These are phyloP conservation scores for Plotosus lineatus DNA, from an alignment of 2,113 vertebrate genomes.

Conservation along the genomic window DNA sequence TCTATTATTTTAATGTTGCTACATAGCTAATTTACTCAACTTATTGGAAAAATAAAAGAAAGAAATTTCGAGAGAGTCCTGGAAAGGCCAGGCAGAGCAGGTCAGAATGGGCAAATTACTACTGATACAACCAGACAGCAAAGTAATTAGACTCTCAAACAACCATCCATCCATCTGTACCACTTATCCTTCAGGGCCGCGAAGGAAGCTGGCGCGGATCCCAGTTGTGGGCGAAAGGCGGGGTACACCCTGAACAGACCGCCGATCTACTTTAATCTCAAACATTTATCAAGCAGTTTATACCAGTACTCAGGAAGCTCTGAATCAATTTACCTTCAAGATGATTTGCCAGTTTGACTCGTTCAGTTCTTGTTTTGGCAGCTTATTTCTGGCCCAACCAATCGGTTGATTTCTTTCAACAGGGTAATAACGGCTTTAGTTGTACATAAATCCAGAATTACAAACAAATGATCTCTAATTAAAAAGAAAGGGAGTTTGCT, in stretches of 20 bases:
- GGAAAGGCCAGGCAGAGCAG: neutral
- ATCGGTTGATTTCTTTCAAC: neutral
- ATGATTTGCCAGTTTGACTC: neutral
- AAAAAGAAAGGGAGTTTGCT: slow-evolving; percentile 14
- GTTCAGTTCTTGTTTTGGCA: too few species aligned
- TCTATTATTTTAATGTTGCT: neutral
- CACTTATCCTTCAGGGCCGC: too few species aligned
- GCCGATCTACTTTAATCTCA: too few species aligned
- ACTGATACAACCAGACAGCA: too few species aligned
- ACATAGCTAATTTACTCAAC: neutral
- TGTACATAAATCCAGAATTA: neutral
- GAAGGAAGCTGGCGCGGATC: too few species aligned
- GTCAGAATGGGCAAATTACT: neutral
- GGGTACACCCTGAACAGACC: too few species aligned
- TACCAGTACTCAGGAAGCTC: neutral
- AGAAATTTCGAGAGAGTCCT: neutral
- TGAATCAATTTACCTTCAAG: neutral
- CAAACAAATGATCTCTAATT: slow-evolving; percentile 2
- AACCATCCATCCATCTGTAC: neutral
- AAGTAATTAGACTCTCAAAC: neutral
- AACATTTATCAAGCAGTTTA: neutral
- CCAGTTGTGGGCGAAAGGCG: too few species aligned
- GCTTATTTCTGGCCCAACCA: neutral
- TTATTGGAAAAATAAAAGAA: neutral
- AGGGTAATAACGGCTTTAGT: neutral